Conservation (phyloP, 1,140 invertebrate species). For the Drosophila bocqueti region DNA sequence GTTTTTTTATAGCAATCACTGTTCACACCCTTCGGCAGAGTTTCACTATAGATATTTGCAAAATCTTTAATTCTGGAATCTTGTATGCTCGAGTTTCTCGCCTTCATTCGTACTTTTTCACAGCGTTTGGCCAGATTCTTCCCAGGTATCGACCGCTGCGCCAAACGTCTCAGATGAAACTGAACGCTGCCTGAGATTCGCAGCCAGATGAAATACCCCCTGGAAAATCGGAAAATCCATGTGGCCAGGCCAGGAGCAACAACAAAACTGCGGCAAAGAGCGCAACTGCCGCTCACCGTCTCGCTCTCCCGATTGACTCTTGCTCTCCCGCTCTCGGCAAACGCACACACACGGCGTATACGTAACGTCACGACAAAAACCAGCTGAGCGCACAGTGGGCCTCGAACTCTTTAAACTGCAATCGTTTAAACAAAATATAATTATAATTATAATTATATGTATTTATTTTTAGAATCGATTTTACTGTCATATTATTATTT, state of each 20-base stretch:
- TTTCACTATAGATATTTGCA: not conserved
- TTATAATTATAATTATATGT: too few relatives aligned
- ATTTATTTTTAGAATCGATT: too few relatives aligned
- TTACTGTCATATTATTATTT: too few relatives aligned
- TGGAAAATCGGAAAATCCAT: slow-evolving; percentile 66
- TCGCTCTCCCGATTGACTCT: slow-evolving; percentile 10
- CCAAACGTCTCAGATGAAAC: slow-evolving; percentile 84
- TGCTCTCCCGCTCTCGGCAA: slow-evolving; percentile 16
- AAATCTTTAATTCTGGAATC: slow-evolving; percentile 7
- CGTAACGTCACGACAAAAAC: slow-evolving; percentile 50
- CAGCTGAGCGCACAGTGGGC: slow-evolving; percentile 44
- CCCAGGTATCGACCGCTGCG: slow-evolving; percentile 74
- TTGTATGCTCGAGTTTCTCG: slow-evolving; percentile 12
- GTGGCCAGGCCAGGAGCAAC: slow-evolving; percentile 65
- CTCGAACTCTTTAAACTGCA: too few relatives aligned
- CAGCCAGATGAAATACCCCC: slow-evolving; percentile 82
- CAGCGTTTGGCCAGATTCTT: slow-evolving; percentile 43
- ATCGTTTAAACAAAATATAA: not conserved
- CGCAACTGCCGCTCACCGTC: slow-evolving; percentile 46
- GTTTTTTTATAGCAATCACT: slow-evolving; percentile 1
- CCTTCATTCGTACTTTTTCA: slow-evolving; percentile 36
- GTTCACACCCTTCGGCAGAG: not conserved
- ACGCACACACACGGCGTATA: slow-evolving; percentile 54
- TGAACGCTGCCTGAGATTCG: slow-evolving; percentile 74
- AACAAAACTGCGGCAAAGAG: slow-evolving; percentile 76